These are phyloP conservation scores for Arctia plantaginis DNA, from an alignment of 2,888 invertebrate species.

Conservation along the genomic window DNA sequence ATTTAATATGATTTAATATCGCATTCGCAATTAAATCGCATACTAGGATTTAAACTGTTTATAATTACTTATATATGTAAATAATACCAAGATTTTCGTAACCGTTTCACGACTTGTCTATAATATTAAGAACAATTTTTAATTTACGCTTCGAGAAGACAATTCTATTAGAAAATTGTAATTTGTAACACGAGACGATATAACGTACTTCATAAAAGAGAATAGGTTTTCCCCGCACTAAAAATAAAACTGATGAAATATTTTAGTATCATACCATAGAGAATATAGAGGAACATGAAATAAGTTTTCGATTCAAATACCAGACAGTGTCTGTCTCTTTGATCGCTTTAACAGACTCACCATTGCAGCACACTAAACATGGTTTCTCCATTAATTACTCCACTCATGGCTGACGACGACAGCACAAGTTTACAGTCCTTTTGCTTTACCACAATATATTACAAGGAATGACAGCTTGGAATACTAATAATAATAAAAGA, in stretches of 20 bases:
- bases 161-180: background rate
- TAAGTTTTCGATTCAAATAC: background rate
- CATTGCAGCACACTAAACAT: background rate
- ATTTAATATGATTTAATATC: no score
- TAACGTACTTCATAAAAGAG: background rate
- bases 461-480: conserved; percentile 3
- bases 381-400: background rate
- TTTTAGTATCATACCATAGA: background rate
- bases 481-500: background rate
- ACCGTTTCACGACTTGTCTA: background rate
- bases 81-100: background rate
- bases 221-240: background rate
- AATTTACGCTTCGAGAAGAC: background rate
- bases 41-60: no score
- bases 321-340: background rate
- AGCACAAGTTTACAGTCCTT: background rate
- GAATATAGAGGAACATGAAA: background rate
- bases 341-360: background rate
- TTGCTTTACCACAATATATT: conserved; percentile 11
- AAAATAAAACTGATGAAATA: background rate
- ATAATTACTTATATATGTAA: no score
- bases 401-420: background rate
- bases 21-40: no score
- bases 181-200: background rate
- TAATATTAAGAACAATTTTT: background rate